Evolutionary conservation across 1,140 invertebrate genomes (phyloP).

Genomic region (Acromyrmex echinatior): DNA sequence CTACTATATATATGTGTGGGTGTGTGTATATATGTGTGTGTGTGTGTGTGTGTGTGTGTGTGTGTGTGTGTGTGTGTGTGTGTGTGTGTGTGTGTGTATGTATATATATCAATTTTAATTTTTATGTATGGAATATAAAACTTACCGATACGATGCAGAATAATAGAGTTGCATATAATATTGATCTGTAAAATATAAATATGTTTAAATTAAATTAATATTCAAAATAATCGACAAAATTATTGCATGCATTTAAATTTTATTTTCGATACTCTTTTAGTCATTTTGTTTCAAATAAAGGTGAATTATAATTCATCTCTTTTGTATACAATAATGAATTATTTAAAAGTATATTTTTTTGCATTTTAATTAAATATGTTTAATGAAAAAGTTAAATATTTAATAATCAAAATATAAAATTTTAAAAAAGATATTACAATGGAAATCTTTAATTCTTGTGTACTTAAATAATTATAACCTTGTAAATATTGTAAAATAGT

Average conservation of each 20-base stretch:
- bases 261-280: not conserved
- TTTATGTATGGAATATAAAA: too few relatives aligned
- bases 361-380: not conserved
- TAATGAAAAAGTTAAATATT: not conserved
- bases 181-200: conserved; percentile 10
- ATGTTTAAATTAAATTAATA: not conserved
- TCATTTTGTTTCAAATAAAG: not conserved
- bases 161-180: not conserved
- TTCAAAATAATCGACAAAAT: not conserved
- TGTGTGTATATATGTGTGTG: too few relatives aligned
- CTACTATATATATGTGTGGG: not conserved
- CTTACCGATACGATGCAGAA: not conserved
- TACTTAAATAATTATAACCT: not conserved
- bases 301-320: not conserved
- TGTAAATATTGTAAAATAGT: not conserved
- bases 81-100: too few relatives aligned
- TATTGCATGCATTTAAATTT: not conserved
- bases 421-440: too few relatives aligned
- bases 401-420: not conserved
- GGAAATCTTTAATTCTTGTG: not conserved
- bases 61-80: too few relatives aligned
- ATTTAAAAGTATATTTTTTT: not conserved
- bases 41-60: too few relatives aligned
- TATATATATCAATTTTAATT: not conserved
- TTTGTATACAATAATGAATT: not conserved